Conservation (phyloP, 1,140 invertebrate species). For the Drosophila sulfurigaster region DNA sequence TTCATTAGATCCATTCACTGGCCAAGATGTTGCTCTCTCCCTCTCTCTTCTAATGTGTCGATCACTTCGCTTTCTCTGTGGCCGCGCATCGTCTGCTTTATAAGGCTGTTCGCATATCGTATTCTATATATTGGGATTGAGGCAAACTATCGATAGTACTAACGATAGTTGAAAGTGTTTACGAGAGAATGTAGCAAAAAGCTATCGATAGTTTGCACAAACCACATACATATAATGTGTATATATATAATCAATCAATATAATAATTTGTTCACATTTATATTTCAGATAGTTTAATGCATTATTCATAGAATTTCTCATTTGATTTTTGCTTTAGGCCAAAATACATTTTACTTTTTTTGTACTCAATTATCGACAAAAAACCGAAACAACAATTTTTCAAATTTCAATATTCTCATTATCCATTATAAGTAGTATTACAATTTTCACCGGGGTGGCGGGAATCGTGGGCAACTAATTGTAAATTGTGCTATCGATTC, state of each 20-base stretch:
- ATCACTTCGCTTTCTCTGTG: not conserved
- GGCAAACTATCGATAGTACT: slow-evolving; percentile 1
- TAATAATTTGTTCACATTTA: slow-evolving; percentile 50
- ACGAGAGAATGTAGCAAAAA: slow-evolving; percentile 8
- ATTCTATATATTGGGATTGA: not conserved
- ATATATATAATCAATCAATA: slow-evolving; percentile 34
- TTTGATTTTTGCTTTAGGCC: slow-evolving; percentile 27
- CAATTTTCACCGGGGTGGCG: not conserved
- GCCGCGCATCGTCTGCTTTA: not conserved
- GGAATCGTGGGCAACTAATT: slow-evolving; percentile 9
- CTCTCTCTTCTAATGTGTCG: not conserved
- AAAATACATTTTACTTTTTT: slow-evolving; percentile 32
- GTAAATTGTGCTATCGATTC: slow-evolving; percentile 36
- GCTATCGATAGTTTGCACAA: slow-evolving; percentile 1
- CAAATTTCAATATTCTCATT: slow-evolving; percentile 24
- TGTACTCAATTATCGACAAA: slow-evolving; percentile 50
- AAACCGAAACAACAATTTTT: slow-evolving; percentile 37
- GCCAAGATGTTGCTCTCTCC: not conserved
- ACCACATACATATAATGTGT: slow-evolving; percentile 10
- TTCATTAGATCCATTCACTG: slow-evolving; percentile 7
- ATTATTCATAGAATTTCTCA: slow-evolving; percentile 31
- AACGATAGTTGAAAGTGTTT: not conserved
- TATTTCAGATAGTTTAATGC: slow-evolving; percentile 31
- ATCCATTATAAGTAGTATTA: slow-evolving; percentile 10
- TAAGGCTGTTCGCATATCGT: slow-evolving; percentile 29